Percentiles rank a stretch among this genome's conserved stretches.
phyloP scores from a whole-genome alignment of 2,888 invertebrate species.

The Ormyrus thymus region DNA sequence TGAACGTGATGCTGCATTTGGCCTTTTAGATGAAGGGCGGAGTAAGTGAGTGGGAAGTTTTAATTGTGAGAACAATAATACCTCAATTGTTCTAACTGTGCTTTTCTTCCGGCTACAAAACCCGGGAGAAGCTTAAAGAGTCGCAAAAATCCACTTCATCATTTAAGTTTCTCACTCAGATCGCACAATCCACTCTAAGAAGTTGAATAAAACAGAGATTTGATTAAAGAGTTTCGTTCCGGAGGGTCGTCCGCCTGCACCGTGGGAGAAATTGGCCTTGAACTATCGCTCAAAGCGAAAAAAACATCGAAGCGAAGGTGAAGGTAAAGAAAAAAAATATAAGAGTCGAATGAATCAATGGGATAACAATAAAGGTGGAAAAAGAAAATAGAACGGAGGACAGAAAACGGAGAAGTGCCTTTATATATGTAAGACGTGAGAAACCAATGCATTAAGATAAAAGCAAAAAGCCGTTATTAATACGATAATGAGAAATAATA shows the following conservation, averaged over 20 bases:
- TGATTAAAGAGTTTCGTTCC: constrained; percentile 28
- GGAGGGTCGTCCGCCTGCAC: background rate
- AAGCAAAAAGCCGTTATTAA: no score
- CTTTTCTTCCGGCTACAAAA: no score
- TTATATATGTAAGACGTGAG: no score
- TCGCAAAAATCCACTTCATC: background rate
- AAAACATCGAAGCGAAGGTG: background rate
- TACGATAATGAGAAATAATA: no score
- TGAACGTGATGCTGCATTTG: no score
- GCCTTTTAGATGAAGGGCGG: no score
- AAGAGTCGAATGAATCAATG: background rate
- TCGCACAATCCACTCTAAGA: constrained; percentile 2
- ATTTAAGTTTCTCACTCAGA: constrained; percentile 19
- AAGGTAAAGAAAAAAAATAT: background rate
- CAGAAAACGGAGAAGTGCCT: background rate
- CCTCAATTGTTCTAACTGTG: no score
- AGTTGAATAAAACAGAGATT: constrained; percentile 41
- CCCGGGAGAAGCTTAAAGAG: no score
- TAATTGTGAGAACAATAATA: no score
- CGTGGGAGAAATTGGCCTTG: constrained; percentile 30
- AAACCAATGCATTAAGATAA: no score
- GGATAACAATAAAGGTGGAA: background rate
- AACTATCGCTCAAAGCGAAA: constrained; percentile 7
- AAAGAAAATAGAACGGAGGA: constrained; percentile 4
- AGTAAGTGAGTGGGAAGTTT: no score